These are phyloP conservation scores for Tenthredo scrophulariae DNA, from an alignment of 2,888 invertebrate genomes.

Conservation along the genomic window DNA sequence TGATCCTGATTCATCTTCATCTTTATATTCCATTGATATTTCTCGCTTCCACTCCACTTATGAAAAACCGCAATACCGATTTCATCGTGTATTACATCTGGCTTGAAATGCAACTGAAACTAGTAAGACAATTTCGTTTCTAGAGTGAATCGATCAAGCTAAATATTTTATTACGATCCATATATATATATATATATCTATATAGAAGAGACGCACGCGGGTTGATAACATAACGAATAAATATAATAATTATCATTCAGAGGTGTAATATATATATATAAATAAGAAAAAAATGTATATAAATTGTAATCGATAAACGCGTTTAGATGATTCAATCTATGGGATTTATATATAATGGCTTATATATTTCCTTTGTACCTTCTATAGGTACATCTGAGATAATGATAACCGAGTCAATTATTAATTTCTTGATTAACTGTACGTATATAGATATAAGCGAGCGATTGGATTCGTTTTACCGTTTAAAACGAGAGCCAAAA, in stretches of 20 bases:
- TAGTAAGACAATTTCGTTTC: too few relatives aligned
- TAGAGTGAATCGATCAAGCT: too few relatives aligned
- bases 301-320: too few relatives aligned
- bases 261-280: too few relatives aligned
- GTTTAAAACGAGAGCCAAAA: slow-evolving; percentile 23
- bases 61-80: slow-evolving; percentile 4
- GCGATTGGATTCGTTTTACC: slow-evolving; percentile 26
- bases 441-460: not conserved
- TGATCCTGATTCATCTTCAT: not conserved
- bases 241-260: too few relatives aligned
- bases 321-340: not conserved
- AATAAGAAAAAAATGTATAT: too few relatives aligned
- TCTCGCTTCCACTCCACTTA: not conserved
- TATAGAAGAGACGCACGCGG: too few relatives aligned
- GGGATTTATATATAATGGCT: not conserved
- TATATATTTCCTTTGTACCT: not conserved
- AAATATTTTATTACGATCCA: too few relatives aligned
- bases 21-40: not conserved
- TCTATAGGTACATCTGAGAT: not conserved
- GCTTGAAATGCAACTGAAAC: not conserved
- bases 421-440: not conserved
- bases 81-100: not conserved
- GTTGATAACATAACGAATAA: too few relatives aligned
- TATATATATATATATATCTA: too few relatives aligned
- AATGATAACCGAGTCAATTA: slow-evolving; percentile 11